Evolutionary conservation across 2,888 invertebrate genomes (phyloP).

Genomic region (Macrophya annulata): DNA sequence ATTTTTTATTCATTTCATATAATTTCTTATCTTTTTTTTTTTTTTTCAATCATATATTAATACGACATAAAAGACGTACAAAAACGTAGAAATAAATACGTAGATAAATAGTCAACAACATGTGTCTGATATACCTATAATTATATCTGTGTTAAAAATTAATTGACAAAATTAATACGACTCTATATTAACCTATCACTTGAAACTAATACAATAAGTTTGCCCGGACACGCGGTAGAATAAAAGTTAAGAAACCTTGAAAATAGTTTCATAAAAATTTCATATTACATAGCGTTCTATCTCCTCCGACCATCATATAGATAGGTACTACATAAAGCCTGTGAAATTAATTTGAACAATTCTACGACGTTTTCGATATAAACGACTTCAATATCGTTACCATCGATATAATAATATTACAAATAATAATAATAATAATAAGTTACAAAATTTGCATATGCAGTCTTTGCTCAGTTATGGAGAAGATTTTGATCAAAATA

Average conservation of each 20-base stretch:
- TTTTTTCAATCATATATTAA: slow-evolving; percentile 20
- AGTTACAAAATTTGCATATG: slow-evolving; percentile 46
- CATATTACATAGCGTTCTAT: not conserved
- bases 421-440: not conserved
- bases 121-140: not conserved
- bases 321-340: not conserved
- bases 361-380: not conserved
- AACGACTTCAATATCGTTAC: too few relatives aligned
- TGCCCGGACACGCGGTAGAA: not conserved
- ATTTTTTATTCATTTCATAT: slow-evolving; percentile 26
- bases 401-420: not conserved
- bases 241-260: not conserved
- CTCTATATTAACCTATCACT: not conserved
- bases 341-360: not conserved
- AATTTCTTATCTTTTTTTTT: not conserved
- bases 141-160: slow-evolving; percentile 1
- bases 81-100: slow-evolving; percentile 50
- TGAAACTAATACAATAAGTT: not conserved
- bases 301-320: not conserved
- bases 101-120: slow-evolving; percentile 47
- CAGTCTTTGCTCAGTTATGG: slow-evolving; percentile 42
- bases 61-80: slow-evolving; percentile 40
- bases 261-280: not conserved
- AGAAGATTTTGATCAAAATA: slow-evolving; percentile 8
- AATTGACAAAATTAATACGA: not conserved